Conservation (phyloP, 2,797 vertebrate species). For the Xyrichtys novacula region DNA sequence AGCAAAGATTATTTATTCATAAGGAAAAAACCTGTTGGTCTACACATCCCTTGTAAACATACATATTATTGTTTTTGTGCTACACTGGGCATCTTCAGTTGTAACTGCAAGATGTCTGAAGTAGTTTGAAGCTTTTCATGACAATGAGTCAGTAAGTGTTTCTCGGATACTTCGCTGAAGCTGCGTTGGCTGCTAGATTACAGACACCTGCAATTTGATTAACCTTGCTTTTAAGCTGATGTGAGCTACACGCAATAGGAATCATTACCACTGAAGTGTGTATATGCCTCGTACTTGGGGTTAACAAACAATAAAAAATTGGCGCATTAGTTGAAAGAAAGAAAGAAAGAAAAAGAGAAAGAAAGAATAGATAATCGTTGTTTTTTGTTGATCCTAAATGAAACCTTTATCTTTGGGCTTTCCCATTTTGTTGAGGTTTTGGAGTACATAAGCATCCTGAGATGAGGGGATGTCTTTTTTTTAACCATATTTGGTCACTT, state of each 20-base stretch:
- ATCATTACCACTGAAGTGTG: conserved; percentile 20
- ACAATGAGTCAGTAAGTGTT: conserved; percentile 41
- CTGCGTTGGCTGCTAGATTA: conserved; percentile 53
- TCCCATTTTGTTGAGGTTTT: background rate
- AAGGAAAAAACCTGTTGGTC: background rate
- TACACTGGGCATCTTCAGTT: conserved; percentile 1
- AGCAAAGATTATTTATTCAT: background rate
- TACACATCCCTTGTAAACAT: background rate
- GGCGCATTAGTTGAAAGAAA: too few relatives aligned
- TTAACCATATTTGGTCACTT: conserved; percentile 12
- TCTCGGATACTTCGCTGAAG: conserved; percentile 10
- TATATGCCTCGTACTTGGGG: too few relatives aligned
- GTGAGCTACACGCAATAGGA: conserved; percentile 34
- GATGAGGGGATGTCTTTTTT: background rate
- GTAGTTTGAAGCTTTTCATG: conserved; percentile 24
- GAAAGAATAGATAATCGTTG: background rate
- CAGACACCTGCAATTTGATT: conserved; percentile 55
- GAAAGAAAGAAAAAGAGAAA: too few relatives aligned
- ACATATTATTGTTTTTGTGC: conserved; percentile 11
- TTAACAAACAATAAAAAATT: too few relatives aligned
- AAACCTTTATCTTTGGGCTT: background rate
- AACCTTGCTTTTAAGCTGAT: conserved; percentile 49
- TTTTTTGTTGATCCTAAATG: background rate
- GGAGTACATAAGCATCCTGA: background rate
- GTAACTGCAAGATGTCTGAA: conserved; percentile 10